phyloP scores from a whole-genome alignment of 92 coral and sea anemone genomes.

The Umimayanthus chanpuru region DNA sequence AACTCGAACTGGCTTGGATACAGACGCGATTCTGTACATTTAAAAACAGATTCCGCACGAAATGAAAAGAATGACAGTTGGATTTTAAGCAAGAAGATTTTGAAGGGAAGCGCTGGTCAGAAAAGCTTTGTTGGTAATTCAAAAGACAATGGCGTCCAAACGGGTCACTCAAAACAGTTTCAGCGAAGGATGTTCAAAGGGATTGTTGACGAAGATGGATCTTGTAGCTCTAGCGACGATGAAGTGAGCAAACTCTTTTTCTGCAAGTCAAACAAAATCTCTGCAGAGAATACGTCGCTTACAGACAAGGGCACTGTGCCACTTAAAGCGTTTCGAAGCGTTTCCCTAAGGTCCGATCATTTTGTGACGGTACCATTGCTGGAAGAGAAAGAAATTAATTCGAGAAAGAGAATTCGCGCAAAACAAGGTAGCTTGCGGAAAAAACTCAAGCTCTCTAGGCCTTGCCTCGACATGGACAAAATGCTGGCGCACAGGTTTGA shows the following conservation, averaged over 20 bases:
- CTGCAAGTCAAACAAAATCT: conserved; percentile 34
- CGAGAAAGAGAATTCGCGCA: conserved; percentile 29
- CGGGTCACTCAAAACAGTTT: conserved; percentile 11
- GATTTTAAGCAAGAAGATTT: conserved; percentile 30
- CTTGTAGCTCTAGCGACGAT: conserved; percentile 33
- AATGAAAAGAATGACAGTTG: background rate
- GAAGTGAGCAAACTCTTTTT: conserved; percentile 43
- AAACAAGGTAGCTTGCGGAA: conserved; percentile 6
- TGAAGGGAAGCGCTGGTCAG: conserved; percentile 12
- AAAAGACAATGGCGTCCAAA: conserved; percentile 13
- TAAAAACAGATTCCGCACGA: conserved; percentile 6
- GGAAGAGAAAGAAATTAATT: conserved; percentile 33
- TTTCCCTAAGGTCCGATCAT: background rate
- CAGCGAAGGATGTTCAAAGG: conserved; percentile 10
- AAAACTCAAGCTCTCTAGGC: conserved; percentile 33
- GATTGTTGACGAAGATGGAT: conserved; percentile 23
- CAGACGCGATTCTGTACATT: conserved; percentile 8
- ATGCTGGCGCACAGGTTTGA: conserved; percentile 43
- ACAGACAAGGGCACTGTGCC: background rate
- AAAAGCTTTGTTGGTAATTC: conserved; percentile 29
- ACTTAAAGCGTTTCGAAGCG: background rate
- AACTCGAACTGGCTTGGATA: conserved; percentile 11
- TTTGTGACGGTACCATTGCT: conserved; percentile 34
- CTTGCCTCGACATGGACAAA: conserved; percentile 43
- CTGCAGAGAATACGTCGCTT: background rate